A percentile compares a stretch with the other conserved stretches of the same genome.
phyloP scores from a whole-genome alignment of 2,113 vertebrate genomes.

The Cromileptes altivelis region DNA sequence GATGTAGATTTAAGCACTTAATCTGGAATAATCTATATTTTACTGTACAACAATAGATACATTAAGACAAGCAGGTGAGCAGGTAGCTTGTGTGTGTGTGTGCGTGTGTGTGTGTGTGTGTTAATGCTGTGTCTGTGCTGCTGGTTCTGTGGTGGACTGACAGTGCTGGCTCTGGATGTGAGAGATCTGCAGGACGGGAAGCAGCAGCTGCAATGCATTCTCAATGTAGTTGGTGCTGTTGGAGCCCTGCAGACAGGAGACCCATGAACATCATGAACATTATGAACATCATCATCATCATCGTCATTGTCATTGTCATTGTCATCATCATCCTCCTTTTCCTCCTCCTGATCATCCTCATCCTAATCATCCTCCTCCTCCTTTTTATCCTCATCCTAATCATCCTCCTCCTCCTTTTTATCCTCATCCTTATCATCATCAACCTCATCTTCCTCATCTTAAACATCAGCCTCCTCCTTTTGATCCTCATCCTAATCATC shows the following conservation, averaged over 20 bases:
- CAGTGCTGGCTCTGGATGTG: constrained; percentile 87
- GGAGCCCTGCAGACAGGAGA: constrained; percentile 86
- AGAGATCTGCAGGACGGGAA: constrained; percentile 93
- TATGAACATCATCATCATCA: constrained; percentile 3
- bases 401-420: no score
- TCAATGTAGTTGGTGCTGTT: constrained; percentile 94
- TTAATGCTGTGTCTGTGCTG: constrained; percentile 65
- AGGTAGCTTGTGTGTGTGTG: constrained; percentile 30
- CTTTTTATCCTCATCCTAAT: no score
- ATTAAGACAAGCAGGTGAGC: constrained; percentile 58
- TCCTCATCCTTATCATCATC: no score
- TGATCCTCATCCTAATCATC: no score
- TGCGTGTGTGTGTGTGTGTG: constrained; percentile 41
- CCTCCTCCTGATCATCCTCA: no score
- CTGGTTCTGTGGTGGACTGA: constrained; percentile 65
- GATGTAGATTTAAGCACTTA: constrained; percentile 40
- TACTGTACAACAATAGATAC: constrained; percentile 69
- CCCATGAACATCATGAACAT: background rate
- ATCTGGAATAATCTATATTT: constrained; percentile 42
- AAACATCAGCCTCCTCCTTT: no score
- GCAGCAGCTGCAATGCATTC: constrained; percentile 94
- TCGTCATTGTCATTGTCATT: background rate
- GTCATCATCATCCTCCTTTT: background rate
- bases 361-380: no score
- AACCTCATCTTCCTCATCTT: no score